Evolutionary conservation across 30 jellyfish, hydroid and myxozoan genomes (phyloP).

Genomic region (Sanderia malayensis): DNA sequence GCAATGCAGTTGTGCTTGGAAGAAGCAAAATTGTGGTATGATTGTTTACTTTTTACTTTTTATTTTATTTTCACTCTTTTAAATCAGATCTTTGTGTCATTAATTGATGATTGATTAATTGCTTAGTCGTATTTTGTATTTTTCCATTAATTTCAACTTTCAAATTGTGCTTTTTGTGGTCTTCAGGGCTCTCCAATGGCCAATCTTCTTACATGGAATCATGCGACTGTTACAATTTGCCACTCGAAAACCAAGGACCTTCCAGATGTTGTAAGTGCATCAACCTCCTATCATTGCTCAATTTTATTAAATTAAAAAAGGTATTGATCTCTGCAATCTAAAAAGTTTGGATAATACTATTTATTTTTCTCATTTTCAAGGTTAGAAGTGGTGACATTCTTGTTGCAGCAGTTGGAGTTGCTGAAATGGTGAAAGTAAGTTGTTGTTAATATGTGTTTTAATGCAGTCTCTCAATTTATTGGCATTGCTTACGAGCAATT

Average conservation of each 20-base stretch:
- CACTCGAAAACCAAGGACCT: slow-evolving; percentile 91
- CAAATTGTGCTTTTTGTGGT: not conserved
- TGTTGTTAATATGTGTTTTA: too few species aligned
- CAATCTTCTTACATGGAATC: slow-evolving; percentile 91
- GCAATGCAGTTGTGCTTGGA: slow-evolving; percentile 96
- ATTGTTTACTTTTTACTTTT: too few species aligned
- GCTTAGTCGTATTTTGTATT: not conserved
- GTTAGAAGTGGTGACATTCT: slow-evolving; percentile 89
- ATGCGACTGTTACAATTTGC: slow-evolving; percentile 98
- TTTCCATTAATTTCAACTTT: not conserved
- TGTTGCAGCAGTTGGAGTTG: slow-evolving; percentile 97
- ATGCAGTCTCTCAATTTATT: too few species aligned
- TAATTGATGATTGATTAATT: too few species aligned
- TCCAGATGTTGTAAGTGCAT: slow-evolving; percentile 79
- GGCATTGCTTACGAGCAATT: too few species aligned
- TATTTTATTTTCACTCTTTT: too few species aligned
- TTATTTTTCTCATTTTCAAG: slow-evolving; percentile 10
- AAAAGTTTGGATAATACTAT: not conserved
- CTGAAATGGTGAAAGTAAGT: slow-evolving; percentile 86
- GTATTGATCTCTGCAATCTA: too few species aligned
- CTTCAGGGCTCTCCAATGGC: slow-evolving; percentile 99
- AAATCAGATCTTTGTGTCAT: too few species aligned
- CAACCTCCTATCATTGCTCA: too few species aligned
- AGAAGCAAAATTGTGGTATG: slow-evolving; percentile 95
- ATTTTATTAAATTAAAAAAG: too few species aligned